Evolutionary conservation across 2,888 invertebrate species (phyloP).

Genomic region (Folsomia manolachei): DNA sequence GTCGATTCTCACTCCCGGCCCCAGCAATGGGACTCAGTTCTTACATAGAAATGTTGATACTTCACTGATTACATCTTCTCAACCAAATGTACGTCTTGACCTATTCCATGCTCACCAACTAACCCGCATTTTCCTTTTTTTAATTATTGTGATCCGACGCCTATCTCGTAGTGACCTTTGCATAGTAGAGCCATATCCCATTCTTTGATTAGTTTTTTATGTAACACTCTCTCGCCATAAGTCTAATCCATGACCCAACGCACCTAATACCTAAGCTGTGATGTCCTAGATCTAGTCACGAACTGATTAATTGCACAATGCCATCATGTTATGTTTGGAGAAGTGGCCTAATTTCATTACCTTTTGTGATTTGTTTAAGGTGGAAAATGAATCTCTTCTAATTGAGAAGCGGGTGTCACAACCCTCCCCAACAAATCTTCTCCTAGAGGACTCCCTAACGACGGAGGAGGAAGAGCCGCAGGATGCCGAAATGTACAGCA

Average conservation of each 20-base stretch:
- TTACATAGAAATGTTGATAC: neutral
- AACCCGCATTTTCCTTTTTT: no score
- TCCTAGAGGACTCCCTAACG: conserved; percentile 35
- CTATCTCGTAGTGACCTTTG: no score
- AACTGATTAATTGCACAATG: no score
- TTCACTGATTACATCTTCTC: neutral
- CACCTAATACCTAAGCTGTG: no score
- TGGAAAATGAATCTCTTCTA: conserved; percentile 30
- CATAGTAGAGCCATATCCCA: no score
- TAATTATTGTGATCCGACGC: no score
- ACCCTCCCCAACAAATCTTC: conserved; percentile 41
- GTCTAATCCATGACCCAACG: no score
- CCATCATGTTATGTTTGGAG: no score
- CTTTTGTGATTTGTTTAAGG: conserved; percentile 27
- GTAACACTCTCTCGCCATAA: no score
- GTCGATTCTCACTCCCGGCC: neutral
- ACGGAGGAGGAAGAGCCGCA: conserved; percentile 17
- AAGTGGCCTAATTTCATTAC: conserved; percentile 8
- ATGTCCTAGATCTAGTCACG: no score
- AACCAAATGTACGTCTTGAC: neutral
- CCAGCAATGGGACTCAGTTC: neutral
- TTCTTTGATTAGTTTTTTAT: no score
- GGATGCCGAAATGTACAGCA: conserved; percentile 18
- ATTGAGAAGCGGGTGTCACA: conserved; percentile 21
- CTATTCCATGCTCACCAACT: no score